Evolutionary conservation across 2,888 invertebrate species (phyloP).

Genomic region (Thera obeliscata): DNA sequence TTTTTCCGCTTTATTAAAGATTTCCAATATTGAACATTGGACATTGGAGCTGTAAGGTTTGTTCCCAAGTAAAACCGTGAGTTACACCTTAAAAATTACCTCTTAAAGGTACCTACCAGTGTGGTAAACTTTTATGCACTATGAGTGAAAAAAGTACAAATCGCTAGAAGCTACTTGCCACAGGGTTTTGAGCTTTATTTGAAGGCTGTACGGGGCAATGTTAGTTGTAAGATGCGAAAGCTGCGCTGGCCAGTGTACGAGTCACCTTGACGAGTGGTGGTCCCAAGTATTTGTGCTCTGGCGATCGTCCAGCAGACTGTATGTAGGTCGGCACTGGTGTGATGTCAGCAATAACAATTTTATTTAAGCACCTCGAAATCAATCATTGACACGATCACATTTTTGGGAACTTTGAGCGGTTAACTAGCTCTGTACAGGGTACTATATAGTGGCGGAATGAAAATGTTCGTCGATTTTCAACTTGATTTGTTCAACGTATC

Average conservation of each 20-base stretch:
- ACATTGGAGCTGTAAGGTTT: too few species aligned
- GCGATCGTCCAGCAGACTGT: conserved; percentile 60
- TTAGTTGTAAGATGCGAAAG: conserved; percentile 15
- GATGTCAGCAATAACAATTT: conserved; percentile 49
- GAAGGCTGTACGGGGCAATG: not conserved
- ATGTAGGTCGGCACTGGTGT: conserved; percentile 65
- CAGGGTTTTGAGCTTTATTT: conserved; percentile 24
- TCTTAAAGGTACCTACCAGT: not conserved
- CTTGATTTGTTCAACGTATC: too few species aligned
- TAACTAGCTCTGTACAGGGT: too few species aligned
- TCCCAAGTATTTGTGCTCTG: conserved; percentile 68
- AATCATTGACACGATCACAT: not conserved
- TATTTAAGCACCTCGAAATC: conserved; percentile 14
- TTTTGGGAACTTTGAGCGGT: not conserved
- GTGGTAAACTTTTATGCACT: conserved; percentile 2
- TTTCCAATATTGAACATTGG: too few species aligned
- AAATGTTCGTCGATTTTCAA: too few species aligned
- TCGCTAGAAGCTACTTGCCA: not conserved
- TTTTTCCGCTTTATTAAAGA: too few species aligned
- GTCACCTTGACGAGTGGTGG: conserved; percentile 69
- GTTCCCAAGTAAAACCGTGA: too few species aligned
- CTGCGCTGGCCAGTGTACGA: conserved; percentile 51
- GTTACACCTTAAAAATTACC: too few species aligned
- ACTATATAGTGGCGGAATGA: too few species aligned
- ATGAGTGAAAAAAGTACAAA: conserved; percentile 14